Conservation (phyloP, 2,113 vertebrate genomes). For the Hipposideros armiger region DNA sequence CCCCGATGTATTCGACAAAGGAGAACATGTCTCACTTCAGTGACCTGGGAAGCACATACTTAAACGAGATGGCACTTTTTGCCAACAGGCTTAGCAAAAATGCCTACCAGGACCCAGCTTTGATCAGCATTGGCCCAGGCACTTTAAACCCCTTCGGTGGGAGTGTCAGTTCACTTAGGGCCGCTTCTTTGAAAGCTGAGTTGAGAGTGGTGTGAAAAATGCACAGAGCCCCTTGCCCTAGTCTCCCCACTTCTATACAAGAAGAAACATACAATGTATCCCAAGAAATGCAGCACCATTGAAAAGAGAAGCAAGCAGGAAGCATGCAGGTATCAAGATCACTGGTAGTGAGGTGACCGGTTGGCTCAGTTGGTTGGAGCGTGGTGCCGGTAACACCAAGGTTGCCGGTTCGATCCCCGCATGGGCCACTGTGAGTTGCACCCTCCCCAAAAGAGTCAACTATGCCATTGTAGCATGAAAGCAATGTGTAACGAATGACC, state of each 20-base stretch:
- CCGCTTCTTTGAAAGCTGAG: not conserved
- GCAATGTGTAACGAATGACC: no score
- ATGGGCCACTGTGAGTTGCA: no score
- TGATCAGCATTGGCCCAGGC: not conserved
- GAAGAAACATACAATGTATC: not conserved
- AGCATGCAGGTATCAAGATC: rapidly evolving
- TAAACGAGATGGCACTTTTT: not conserved
- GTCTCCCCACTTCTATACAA: not conserved
- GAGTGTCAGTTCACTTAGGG: not conserved
- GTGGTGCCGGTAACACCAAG: no score
- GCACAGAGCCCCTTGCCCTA: not conserved
- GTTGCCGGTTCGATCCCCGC: no score
- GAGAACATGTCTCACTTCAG: not conserved
- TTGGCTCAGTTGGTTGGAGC: no score
- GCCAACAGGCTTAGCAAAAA: not conserved
- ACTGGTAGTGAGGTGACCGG: not conserved
- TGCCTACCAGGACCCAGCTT: not conserved
- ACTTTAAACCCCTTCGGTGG: not conserved
- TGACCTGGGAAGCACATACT: not conserved
- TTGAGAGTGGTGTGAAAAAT: not conserved
- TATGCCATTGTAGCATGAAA: no score
- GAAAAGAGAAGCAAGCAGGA: not conserved
- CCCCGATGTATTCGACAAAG: not conserved
- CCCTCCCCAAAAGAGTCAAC: no score
- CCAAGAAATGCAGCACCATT: not conserved